These are phyloP conservation scores for Hylomyscus alleni DNA, from an alignment of 2,797 vertebrate genomes.

Conservation along the genomic window DNA sequence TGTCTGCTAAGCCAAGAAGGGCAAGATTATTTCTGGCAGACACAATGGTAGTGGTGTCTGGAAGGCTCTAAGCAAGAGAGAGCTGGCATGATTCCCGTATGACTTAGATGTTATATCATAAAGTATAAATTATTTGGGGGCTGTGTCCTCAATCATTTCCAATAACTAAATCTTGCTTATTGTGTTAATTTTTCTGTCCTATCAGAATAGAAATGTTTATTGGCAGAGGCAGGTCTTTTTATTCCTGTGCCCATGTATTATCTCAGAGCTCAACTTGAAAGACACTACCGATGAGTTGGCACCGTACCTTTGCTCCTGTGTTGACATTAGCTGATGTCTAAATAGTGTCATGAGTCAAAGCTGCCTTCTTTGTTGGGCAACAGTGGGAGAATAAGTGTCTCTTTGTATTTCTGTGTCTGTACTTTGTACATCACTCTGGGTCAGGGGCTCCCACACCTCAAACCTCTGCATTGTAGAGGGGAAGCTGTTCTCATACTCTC, in stretches of 20 bases:
- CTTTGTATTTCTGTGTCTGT: not conserved
- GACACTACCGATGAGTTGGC: constrained; percentile 74
- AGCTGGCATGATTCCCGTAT: constrained; percentile 67
- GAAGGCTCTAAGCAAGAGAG: constrained; percentile 73
- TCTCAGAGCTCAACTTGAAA: constrained; percentile 80
- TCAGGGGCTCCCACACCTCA: not conserved
- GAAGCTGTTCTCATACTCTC: not conserved
- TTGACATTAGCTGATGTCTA: constrained; percentile 50
- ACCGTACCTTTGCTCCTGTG: not conserved
- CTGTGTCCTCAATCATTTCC: constrained; percentile 76
- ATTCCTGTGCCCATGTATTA: constrained; percentile 81
- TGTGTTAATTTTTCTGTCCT: constrained; percentile 82
- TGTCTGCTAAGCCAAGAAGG: not conserved
- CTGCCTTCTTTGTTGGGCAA: not conserved
- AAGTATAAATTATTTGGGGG: constrained; percentile 80
- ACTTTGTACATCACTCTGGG: not conserved
- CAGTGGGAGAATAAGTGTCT: not conserved
- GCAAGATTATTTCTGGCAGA: constrained; percentile 57
- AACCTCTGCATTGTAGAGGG: not conserved
- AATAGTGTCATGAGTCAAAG: constrained; percentile 48
- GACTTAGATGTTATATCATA: constrained; percentile 81
- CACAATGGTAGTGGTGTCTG: constrained; percentile 47
- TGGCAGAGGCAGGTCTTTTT: constrained; percentile 79
- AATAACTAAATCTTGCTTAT: constrained; percentile 75
- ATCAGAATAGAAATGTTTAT: constrained; percentile 79